These are phyloP conservation scores for Mastigias papua DNA, from an alignment of 30 jellyfish, hydroid and myxozoan species.

Conservation along the genomic window DNA sequence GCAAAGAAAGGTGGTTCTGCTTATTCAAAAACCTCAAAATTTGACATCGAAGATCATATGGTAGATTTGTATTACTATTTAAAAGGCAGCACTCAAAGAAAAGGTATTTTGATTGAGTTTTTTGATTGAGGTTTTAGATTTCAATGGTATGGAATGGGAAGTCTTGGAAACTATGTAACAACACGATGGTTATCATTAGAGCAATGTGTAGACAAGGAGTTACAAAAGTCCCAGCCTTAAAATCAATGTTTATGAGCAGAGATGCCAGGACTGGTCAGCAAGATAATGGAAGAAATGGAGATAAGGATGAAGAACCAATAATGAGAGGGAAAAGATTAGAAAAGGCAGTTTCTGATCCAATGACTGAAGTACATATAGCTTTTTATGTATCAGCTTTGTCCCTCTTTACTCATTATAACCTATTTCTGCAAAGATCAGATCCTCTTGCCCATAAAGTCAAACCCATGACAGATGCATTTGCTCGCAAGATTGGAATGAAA, in stretches of 20 bases:
- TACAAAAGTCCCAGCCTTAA: slow-evolving; percentile 33
- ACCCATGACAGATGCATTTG: slow-evolving; percentile 54
- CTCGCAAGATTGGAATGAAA: slow-evolving; percentile 63
- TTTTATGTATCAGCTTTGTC: slow-evolving; percentile 40
- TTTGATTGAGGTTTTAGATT: slow-evolving; percentile 70
- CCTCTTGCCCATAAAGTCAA: slow-evolving; percentile 61
- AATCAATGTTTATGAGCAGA: slow-evolving; percentile 50
- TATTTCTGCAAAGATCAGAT: slow-evolving; percentile 63
- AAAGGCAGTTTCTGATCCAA: slow-evolving; percentile 19
- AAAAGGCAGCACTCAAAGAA: slow-evolving; percentile 52
- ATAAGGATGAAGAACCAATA: slow-evolving; percentile 23
- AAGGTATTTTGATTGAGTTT: slow-evolving; percentile 55
- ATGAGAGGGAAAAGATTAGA: slow-evolving; percentile 52
- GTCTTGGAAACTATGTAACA: slow-evolving; percentile 42
- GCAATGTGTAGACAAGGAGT: slow-evolving; percentile 42
- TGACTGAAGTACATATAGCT: slow-evolving; percentile 30
- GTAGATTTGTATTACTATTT: slow-evolving; percentile 65
- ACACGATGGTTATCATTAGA: slow-evolving; percentile 71
- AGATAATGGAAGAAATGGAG: background rate
- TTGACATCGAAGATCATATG: slow-evolving; percentile 44
- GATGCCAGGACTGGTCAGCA: slow-evolving; percentile 1
- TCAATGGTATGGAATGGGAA: slow-evolving; percentile 3
- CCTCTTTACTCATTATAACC: slow-evolving; percentile 60
- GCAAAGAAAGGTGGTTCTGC: slow-evolving; percentile 62
- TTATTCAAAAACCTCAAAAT: slow-evolving; percentile 17